A percentile compares a stretch with the other conserved stretches of the same genome.
phyloP scores from a whole-genome alignment of 2,888 invertebrate species.

The Drosophila hamatofila region DNA sequence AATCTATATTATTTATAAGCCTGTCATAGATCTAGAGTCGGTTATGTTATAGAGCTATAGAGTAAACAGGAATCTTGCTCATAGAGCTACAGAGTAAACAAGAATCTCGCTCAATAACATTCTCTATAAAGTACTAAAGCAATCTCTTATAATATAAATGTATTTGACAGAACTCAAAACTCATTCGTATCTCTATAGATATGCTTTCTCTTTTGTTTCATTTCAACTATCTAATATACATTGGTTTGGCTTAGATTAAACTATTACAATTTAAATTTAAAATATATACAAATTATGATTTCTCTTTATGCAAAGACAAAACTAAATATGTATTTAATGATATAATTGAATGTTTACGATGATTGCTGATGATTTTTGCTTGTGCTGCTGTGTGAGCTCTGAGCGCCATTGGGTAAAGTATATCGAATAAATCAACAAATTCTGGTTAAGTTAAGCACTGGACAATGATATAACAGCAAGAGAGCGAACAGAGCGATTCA shows the following conservation, averaged over 20 bases:
- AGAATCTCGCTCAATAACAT: neutral
- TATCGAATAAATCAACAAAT: neutral
- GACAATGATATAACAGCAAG: neutral
- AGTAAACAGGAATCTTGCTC: no score
- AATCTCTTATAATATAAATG: neutral
- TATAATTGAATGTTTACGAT: neutral
- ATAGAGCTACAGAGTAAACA: no score
- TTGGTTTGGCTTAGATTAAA: neutral
- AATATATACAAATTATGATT: no score
- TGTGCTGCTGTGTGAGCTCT: neutral
- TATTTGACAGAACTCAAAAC: neutral
- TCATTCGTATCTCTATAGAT: neutral
- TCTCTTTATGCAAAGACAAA: neutral
- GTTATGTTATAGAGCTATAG: neutral
- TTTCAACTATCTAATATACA: neutral
- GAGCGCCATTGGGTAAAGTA: neutral
- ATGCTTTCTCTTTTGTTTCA: neutral
- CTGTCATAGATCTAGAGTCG: neutral
- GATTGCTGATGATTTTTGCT: neutral
- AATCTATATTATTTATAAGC: neutral
- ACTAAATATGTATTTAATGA: neutral
- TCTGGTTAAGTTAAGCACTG: neutral
- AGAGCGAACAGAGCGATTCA: conserved; percentile 3
- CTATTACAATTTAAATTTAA: neutral
- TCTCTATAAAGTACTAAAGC: neutral